Conservation (phyloP, 2,113 vertebrate species). For the Epinephelus fuscoguttatus region DNA sequence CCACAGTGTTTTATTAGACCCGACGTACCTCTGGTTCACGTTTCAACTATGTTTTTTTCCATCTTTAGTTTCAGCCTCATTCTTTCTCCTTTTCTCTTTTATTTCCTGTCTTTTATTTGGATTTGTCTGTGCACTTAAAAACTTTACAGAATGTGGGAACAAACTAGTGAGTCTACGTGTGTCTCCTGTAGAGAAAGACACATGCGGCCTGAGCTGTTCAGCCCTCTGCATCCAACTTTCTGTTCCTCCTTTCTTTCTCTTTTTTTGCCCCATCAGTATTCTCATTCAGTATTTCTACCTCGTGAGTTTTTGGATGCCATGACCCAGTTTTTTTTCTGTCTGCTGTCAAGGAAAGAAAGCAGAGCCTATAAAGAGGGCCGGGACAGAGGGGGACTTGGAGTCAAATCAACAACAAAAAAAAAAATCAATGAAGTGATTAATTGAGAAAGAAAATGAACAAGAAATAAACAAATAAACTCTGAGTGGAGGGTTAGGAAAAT, state of each 20-base stretch:
- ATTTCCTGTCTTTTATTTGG: slow-evolving; percentile 60
- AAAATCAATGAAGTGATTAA: slow-evolving; percentile 45
- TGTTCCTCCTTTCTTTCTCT: slow-evolving; percentile 1
- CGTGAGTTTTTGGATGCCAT: slow-evolving; percentile 36
- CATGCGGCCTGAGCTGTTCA: slow-evolving; percentile 18
- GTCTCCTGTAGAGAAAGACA: slow-evolving; percentile 40
- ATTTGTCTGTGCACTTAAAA: slow-evolving; percentile 43
- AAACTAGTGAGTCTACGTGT: slow-evolving; percentile 26
- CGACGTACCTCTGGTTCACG: slow-evolving; percentile 56
- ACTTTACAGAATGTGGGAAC: slow-evolving; percentile 63
- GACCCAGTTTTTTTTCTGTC: slow-evolving; percentile 58
- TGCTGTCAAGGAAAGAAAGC: slow-evolving; percentile 21
- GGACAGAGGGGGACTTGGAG: neutral
- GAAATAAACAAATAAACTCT: slow-evolving; percentile 15
- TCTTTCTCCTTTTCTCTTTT: slow-evolving; percentile 54
- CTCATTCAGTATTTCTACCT: slow-evolving; percentile 45
- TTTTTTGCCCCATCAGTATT: slow-evolving; percentile 38
- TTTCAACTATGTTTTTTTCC: slow-evolving; percentile 60
- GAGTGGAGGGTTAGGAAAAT: neutral
- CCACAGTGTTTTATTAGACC: slow-evolving; percentile 42
- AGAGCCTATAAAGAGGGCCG: neutral
- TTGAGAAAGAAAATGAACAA: slow-evolving; percentile 4
- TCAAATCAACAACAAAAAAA: slow-evolving; percentile 27
- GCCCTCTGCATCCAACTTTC: slow-evolving; percentile 17
- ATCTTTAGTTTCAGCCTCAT: slow-evolving; percentile 64